Percentiles rank a stretch among this genome's conserved stretches.
These are phyloP conservation scores for Amblyteles armatorius DNA, from an alignment of 2,888 invertebrate species.

Conservation along the genomic window DNA sequence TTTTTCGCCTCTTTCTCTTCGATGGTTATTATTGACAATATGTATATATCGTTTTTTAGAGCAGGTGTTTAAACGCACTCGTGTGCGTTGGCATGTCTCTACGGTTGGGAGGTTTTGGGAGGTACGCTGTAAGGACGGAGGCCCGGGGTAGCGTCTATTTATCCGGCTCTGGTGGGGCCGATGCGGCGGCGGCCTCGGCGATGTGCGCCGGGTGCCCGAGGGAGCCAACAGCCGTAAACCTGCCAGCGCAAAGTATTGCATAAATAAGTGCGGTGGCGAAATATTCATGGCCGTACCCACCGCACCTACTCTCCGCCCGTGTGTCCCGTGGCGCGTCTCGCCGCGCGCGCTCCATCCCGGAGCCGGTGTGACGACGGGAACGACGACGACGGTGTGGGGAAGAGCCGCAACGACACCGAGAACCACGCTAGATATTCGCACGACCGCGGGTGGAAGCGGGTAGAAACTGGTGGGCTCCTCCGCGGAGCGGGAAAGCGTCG, in stretches of 20 bases:
- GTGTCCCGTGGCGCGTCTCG: constrained; percentile 67
- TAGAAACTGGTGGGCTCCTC: constrained; percentile 31
- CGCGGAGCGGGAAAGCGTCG: constrained; percentile 75
- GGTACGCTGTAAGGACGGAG: constrained; percentile 52
- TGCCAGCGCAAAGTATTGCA: constrained; percentile 84
- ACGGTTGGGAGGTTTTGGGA: constrained; percentile 16
- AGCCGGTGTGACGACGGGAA: constrained; percentile 38
- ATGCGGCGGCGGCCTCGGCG: constrained; percentile 37
- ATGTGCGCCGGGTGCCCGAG: constrained; percentile 68
- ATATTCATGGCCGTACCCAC: constrained; percentile 83
- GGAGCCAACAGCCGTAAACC: constrained; percentile 81
- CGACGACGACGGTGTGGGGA: constrained; percentile 40
- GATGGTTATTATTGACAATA: constrained; percentile 31
- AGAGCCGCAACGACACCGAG: constrained; percentile 50
- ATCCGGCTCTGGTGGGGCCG: constrained; percentile 62
- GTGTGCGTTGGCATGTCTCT: constrained; percentile 30
- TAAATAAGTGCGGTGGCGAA: constrained; percentile 84
- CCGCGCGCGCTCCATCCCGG: constrained; percentile 58
- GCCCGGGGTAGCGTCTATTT: constrained; percentile 65
- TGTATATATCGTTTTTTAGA: constrained; percentile 6
- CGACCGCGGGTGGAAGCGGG: constrained; percentile 22
- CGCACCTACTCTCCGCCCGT: constrained; percentile 47
- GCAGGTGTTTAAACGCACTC: constrained; percentile 16
- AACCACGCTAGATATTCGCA: constrained; percentile 58
- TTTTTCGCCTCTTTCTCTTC: not conserved